These are phyloP conservation scores for Asobara japonica DNA, from an alignment of 1,140 invertebrate species.

Conservation along the genomic window DNA sequence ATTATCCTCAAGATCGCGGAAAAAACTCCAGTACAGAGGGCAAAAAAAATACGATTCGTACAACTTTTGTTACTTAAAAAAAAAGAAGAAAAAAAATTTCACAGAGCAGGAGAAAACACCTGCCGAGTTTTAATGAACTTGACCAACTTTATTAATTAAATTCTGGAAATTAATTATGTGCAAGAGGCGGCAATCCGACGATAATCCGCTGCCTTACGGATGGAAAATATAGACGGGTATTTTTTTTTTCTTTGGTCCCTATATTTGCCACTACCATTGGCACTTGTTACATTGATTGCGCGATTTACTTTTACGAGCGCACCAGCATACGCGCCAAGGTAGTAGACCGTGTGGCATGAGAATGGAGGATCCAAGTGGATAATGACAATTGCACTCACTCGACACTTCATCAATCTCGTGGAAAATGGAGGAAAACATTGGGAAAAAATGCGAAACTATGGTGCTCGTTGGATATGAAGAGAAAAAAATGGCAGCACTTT, in stretches of 20 bases:
- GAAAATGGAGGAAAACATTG: background rate
- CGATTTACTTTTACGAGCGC: constrained; percentile 50
- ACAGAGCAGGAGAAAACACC: background rate
- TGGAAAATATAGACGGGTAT: background rate
- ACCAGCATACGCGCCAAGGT: background rate
- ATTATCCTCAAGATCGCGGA: no score
- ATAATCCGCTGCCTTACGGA: background rate
- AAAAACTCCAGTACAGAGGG: no score
- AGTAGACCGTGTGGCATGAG: constrained; percentile 30
- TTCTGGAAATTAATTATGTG: background rate
- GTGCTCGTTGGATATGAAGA: background rate
- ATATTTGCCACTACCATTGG: background rate
- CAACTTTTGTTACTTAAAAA: background rate
- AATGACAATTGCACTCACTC: constrained; percentile 37
- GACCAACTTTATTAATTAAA: constrained; percentile 9
- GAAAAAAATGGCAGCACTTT: no score
- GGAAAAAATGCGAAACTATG: background rate
- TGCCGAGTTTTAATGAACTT: background rate
- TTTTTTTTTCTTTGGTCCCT: no score
- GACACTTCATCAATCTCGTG: constrained; percentile 1
- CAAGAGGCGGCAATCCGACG: background rate
- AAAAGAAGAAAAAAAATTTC: background rate
- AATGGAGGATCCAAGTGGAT: constrained; percentile 45
- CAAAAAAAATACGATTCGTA: no score
- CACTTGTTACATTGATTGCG: constrained; percentile 39